Evolutionary conservation across 2,888 invertebrate species (phyloP).

Genomic region (Pseudoips prasinana): DNA sequence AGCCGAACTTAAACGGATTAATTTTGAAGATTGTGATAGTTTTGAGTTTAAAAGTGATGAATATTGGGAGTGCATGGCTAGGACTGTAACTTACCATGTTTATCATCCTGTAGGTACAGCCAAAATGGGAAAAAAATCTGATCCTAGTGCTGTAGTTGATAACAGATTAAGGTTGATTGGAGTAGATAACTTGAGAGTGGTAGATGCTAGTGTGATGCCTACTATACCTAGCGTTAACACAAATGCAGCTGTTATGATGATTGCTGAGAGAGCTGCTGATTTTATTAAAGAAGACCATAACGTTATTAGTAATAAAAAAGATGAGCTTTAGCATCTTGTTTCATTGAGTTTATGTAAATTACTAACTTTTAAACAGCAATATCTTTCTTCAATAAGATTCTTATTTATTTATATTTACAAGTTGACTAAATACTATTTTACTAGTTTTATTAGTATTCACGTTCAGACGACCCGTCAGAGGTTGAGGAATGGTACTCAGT

Average conservation of each 20-base stretch:
- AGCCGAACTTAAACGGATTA: slow-evolving; percentile 58
- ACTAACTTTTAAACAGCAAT: too few relatives aligned
- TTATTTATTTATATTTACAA: slow-evolving; percentile 13
- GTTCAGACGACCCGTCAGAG: slow-evolving; percentile 8
- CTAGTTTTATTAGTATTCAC: too few relatives aligned
- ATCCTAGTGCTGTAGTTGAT: slow-evolving; percentile 57
- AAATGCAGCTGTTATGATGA: slow-evolving; percentile 71
- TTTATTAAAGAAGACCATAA: slow-evolving; percentile 61
- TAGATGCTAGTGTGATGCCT: slow-evolving; percentile 72
- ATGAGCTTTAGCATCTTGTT: slow-evolving; percentile 49
- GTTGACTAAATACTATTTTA: too few relatives aligned
- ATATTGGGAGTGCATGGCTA: slow-evolving; percentile 73
- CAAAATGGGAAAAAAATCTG: slow-evolving; percentile 60
- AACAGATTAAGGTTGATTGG: slow-evolving; percentile 53
- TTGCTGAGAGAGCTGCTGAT: slow-evolving; percentile 69
- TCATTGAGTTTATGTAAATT: not conserved
- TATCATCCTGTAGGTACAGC: slow-evolving; percentile 73
- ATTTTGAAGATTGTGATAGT: slow-evolving; percentile 56
- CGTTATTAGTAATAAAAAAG: slow-evolving; percentile 30
- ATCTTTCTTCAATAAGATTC: not conserved
- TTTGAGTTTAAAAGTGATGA: slow-evolving; percentile 52
- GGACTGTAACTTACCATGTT: slow-evolving; percentile 64
- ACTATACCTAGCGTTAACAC: slow-evolving; percentile 69
- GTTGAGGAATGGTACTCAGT: slow-evolving; percentile 7
- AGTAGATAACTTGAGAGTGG: slow-evolving; percentile 54